Evolutionary conservation across 2,888 invertebrate genomes (phyloP).

Genomic region (Urechis unicinctus): DNA sequence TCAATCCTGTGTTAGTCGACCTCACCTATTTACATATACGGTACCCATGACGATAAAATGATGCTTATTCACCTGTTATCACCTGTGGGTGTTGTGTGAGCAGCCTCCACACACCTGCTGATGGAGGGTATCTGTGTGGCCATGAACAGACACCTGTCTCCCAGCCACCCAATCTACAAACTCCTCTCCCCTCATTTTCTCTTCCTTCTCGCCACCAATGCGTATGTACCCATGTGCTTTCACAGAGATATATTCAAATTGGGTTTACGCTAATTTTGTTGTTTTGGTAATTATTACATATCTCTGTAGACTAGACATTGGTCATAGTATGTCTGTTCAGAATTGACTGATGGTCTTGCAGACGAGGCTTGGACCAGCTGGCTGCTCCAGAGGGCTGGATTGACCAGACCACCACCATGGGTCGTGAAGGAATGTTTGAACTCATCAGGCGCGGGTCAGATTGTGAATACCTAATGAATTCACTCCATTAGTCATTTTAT

Average conservation of each 20-base stretch:
- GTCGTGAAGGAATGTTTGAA: slow-evolving; percentile 50
- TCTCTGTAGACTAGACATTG: too few relatives aligned
- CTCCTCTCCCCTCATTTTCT: slow-evolving; percentile 53
- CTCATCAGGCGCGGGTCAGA: slow-evolving; percentile 50
- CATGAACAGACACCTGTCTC: slow-evolving; percentile 51
- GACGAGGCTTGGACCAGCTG: slow-evolving; percentile 40
- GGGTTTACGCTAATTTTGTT: too few relatives aligned
- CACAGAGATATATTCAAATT: too few relatives aligned
- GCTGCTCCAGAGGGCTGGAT: slow-evolving; percentile 52
- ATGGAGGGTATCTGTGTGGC: slow-evolving; percentile 53
- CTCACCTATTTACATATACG: too few relatives aligned
- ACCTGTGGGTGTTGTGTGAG: slow-evolving; percentile 4
- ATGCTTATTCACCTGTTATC: not conserved
- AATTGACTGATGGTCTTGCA: slow-evolving; percentile 10
- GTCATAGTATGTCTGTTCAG: not conserved
- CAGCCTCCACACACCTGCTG: slow-evolving; percentile 51
- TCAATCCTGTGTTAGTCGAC: too few relatives aligned
- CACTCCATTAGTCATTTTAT: not conserved
- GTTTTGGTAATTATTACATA: too few relatives aligned
- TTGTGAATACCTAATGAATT: slow-evolving; percentile 22
- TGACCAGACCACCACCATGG: slow-evolving; percentile 52
- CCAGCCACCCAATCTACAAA: slow-evolving; percentile 52
- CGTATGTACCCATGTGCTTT: slow-evolving; percentile 45
- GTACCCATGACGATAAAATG: too few relatives aligned
- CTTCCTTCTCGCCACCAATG: slow-evolving; percentile 52